Conservation (phyloP, 2,888 invertebrate species). For the Oxytorus armatus region DNA sequence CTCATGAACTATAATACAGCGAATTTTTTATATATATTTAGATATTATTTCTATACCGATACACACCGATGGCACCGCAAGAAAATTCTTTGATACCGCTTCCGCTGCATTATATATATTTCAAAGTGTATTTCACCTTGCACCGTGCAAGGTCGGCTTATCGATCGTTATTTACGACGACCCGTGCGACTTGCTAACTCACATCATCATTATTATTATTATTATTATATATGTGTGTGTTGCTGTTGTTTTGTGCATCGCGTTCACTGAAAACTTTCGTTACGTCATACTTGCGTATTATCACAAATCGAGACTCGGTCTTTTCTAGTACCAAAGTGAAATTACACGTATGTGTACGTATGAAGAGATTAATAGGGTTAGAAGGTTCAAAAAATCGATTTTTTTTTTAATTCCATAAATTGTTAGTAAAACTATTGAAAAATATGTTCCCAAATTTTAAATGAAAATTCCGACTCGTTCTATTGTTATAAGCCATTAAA, state of each 20-base stretch:
- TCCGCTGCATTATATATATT: constrained; percentile 7
- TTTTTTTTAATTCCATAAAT: too few species aligned
- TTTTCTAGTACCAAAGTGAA: not conserved
- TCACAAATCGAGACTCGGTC: constrained; percentile 20
- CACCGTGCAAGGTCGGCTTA: constrained; percentile 78
- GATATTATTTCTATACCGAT: too few species aligned
- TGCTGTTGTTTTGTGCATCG: constrained; percentile 30
- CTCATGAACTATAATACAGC: too few species aligned
- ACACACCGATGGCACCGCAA: too few species aligned
- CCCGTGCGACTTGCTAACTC: constrained; percentile 68
- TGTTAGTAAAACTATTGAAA: too few species aligned
- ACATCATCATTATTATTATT: too few species aligned
- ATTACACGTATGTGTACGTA: not conserved
- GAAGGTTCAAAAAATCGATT: too few species aligned
- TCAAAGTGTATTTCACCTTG: constrained; percentile 56
- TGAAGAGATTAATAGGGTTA: too few species aligned
- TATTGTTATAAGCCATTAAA: too few species aligned
- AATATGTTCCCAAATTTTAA: too few species aligned
- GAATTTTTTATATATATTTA: too few species aligned
- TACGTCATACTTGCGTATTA: constrained; percentile 73
- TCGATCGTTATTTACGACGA: constrained; percentile 80
- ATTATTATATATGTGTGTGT: constrained; percentile 6
- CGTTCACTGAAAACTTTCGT: constrained; percentile 34
- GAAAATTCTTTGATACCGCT: constrained; percentile 26
- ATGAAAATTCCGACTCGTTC: too few species aligned